Conservation (phyloP, 2,113 vertebrate species). For the Ranitomeya imitator region DNA sequence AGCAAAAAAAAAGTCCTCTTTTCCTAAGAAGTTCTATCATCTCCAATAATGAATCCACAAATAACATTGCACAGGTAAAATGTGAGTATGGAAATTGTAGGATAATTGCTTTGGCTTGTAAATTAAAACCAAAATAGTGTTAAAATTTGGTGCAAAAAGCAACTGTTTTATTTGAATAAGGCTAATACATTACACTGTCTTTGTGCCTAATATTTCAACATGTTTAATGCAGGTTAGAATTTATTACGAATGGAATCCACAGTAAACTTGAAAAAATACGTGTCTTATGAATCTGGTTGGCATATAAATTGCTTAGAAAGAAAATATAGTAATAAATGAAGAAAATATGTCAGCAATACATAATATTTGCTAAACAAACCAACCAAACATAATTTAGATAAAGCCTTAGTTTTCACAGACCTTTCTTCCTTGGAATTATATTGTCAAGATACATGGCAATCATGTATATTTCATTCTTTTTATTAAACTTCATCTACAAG, state of each 20-base stretch:
- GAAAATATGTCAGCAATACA: constrained; percentile 43
- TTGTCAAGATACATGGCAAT: constrained; percentile 34
- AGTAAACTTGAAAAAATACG: constrained; percentile 25
- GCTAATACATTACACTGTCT: background rate
- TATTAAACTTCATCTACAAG: background rate
- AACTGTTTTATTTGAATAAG: background rate
- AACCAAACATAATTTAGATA: constrained; percentile 34
- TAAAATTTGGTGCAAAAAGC: background rate
- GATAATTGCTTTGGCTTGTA: background rate
- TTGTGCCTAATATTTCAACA: background rate
- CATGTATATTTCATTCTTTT: constrained; percentile 16
- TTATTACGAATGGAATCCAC: constrained; percentile 14
- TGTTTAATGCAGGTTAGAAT: constrained; percentile 16
- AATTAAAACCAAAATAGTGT: background rate
- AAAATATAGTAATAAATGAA: constrained; percentile 43
- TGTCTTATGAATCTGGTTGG: constrained; percentile 40
- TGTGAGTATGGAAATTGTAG: background rate
- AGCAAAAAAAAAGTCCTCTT: too few species aligned
- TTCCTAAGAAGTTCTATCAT: too few species aligned
- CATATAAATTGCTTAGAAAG: constrained; percentile 44
- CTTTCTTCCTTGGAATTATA: constrained; percentile 35
- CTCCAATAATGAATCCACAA: background rate
- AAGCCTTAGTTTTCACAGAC: constrained; percentile 7
- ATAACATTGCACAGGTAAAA: background rate
- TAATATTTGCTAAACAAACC: constrained; percentile 36